Evolutionary conservation across 2,888 invertebrate species (phyloP).

Genomic region (Leucania comma): DNA sequence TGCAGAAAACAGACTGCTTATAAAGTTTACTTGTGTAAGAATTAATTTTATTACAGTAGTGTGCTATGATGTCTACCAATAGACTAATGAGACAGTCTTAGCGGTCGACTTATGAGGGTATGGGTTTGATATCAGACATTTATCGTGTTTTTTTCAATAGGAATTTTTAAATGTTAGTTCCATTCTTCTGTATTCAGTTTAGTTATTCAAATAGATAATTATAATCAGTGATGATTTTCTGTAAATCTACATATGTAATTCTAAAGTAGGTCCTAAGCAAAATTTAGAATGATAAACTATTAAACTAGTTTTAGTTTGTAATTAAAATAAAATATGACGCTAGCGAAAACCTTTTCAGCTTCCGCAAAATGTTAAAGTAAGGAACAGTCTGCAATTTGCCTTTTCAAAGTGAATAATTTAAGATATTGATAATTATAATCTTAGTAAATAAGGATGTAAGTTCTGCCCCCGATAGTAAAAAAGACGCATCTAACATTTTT

Average conservation of each 20-base stretch:
- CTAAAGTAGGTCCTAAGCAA: not conserved
- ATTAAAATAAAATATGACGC: not conserved
- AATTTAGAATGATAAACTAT: not conserved
- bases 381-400: not conserved
- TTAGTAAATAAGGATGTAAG: conserved; percentile 6
- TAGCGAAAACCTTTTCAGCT: not conserved
- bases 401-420: not conserved
- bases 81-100: not conserved
- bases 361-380: not conserved
- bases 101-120: no score
- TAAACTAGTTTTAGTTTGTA: conserved; percentile 1
- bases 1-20: conserved; percentile 31
- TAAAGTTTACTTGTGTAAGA: conserved; percentile 18
- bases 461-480: no score
- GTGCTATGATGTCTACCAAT: not conserved
- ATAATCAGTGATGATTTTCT: not conserved
- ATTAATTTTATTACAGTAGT: not conserved
- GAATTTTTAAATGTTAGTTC: not conserved
- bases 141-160: not conserved
- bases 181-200: not conserved
- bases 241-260: conserved; percentile 3
- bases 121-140: no score
- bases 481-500: no score
- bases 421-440: not conserved
- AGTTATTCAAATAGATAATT: no score